Percentiles rank a stretch among this genome's conserved stretches.
phyloP scores from a whole-genome alignment of 2,113 vertebrate genomes.

The Percina caprodes region DNA sequence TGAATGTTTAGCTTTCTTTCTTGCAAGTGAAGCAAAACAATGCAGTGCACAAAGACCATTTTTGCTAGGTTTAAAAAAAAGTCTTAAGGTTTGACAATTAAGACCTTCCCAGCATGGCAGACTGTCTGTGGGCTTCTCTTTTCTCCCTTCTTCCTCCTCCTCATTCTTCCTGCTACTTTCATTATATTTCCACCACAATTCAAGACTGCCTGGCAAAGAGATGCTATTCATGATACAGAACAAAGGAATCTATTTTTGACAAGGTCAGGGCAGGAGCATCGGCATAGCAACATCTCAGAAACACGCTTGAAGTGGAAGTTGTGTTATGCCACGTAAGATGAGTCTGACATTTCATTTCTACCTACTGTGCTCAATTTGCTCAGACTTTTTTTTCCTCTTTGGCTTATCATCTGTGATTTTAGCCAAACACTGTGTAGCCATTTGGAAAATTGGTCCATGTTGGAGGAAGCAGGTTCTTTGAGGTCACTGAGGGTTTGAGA shows the following conservation, averaged over 20 bases:
- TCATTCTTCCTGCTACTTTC: slow-evolving; percentile 2
- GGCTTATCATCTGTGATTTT: slow-evolving; percentile 25
- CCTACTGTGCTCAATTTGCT: not conserved
- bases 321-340: not conserved
- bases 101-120: slow-evolving; percentile 5
- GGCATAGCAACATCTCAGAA: slow-evolving; percentile 45
- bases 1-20: not conserved
- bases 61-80: not conserved
- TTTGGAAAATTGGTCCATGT: slow-evolving; percentile 25
- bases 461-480: slow-evolving; percentile 11
- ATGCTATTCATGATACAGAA: slow-evolving; percentile 42
- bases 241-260: slow-evolving; percentile 49
- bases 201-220: slow-evolving; percentile 2
- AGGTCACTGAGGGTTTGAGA: slow-evolving; percentile 36
- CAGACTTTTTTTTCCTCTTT: not conserved
- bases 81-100: slow-evolving; percentile 1
- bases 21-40: not conserved
- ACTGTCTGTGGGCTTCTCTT: slow-evolving; percentile 8
- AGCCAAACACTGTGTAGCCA: not conserved
- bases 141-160: not conserved
- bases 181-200: slow-evolving; percentile 34
- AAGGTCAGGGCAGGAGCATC: slow-evolving; percentile 30
- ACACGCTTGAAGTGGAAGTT: not conserved
- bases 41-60: not conserved
- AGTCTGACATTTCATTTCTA: not conserved